Evolutionary conservation across 2,113 vertebrate genomes (phyloP), one percentile per base, ranked within the genome.

Genomic region (Nasalis larvatus): DNA sequence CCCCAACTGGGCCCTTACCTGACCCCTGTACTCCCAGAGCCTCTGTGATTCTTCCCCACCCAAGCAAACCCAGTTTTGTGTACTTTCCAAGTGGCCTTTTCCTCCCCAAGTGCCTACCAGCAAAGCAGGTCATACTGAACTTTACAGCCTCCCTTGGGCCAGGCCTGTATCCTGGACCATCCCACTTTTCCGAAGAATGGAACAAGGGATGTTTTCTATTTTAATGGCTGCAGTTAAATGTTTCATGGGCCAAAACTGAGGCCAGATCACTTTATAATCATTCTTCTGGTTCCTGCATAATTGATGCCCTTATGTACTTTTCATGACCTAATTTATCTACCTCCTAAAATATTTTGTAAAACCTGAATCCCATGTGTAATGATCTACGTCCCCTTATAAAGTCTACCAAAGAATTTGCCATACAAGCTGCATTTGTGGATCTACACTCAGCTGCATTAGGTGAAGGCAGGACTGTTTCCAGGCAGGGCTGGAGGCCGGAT

Each of bases 251-350:
- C 96, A 96, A 95, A 97, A 97, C 97, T 85, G 92, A 98, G 97
- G 96, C 98, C 98, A 98, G 98, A 98, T 96, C 96, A 98, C 97
- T 98, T 98, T 98, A 98, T 98, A 99, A 99, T 98, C 97, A 98
- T 98, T 98, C 98, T 98, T 98, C 95, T 97, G 98, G 97, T 96
- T 98, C 94, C 96, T 98, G 95, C 96, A 99, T 99, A 98, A 99
- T 98, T 98, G 98, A 99, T 97, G 94, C 80, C 91, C 97, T 98
- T 98, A 98, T 98, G 97, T 95, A 98, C 97, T 98, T 99, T 99
- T 98, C 98, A 98, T 98, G 98, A 98, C 98, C 98, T 98, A 98
- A 99, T 99, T 99, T 99, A 98, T 98, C 98, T 98, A 98, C 92
- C 97, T 98, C 97, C 98, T 98, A 98, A 98, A 98, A 98, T 98